Base-by-base conservation (phyloP, 2,888 invertebrate genomes). In the Ethmia dodecea region DNA sequence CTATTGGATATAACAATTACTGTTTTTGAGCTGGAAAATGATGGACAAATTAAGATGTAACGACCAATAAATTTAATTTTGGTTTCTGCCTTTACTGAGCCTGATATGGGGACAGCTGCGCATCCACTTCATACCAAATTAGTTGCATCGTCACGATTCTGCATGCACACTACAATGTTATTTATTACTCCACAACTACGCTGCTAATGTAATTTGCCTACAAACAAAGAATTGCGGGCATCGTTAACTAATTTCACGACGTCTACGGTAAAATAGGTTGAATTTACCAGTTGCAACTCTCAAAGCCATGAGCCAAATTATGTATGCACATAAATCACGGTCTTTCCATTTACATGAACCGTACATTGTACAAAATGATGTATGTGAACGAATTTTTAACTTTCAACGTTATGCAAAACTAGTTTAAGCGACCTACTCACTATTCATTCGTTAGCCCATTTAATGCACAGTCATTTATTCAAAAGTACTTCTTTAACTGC, bases 71-170 rank as follows among this genome's bases (percentile, higher is more conserved):
- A n/a, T n/a, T n/a, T n/a, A n/a, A n/a, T n/a, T n/a, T n/a, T n/a
- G n/a, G n/a, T n/a, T n/a, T n/a, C n/a, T n/a, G n/a, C n/a, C n/a
- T n/a, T n/a, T n/a, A n/a, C n/a, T n/a, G n/a, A n/a, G n/a, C n/a
- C n/a, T n/a, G n/a, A n/a, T n/a, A n/a, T n/a, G n/a, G n/a, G n/a
- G n/a, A n/a, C n/a, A n/a, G n/a, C 22, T n/a, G 22, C 22, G 22
- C n/a, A 22, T 22, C 22, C n/a, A 35, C 20, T 36, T 32, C 34
- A 40, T 40, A 37, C 41, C 39, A 37, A 42, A 45, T 47, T 43
- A 42, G 38, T 22, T 8, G 22, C 30, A 38, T 37, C 20, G 43
- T 44, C 48, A 47, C 45, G 52, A 49, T 44, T 55, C 42, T 37
- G 38, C 45, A 47, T 42, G 41, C 42, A 42, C 35, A 16, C 42